Evolutionary conservation across 2,113 vertebrate species (phyloP), one percentile per base, ranked within the genome.

Genomic region (Phodopus roborovskii): DNA sequence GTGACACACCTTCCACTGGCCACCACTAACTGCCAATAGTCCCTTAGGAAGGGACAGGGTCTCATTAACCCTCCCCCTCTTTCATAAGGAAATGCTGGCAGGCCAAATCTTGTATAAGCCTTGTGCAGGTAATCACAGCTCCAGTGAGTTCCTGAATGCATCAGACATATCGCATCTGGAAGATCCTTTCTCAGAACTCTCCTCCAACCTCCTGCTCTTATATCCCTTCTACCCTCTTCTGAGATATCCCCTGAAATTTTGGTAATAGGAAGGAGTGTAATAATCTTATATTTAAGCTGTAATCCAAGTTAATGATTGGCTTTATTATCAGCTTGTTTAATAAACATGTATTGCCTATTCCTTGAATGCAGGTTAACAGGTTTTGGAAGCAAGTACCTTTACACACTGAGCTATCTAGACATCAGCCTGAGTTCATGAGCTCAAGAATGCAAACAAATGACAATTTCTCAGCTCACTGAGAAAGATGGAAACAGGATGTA

Each of bases 261-360:
- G 62, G 42, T 20, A 66, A 48, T 20, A 68, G 28, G 24, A 83
- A 8, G 3, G 56, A n/a, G 88, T 48, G 15, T 88, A 53, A 62
- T 1, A 74, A 53, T 91, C 50, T 81, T 90, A 22, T 91, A 48
- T 39, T 83, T 88, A 79, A 71, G 1, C 48, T 75, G 33, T 87
- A 64, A 81, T 9, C 73, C 77, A 91, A 60, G 4, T 81, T 77
- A 86, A 84, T 88, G 22, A 82, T 33, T 85, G 39, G 16, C 8
- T 19, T 92, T 81, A 13, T 73, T 73, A 45, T 71, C 22, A 66
- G 9, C 83, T 84, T 88, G 50, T 74, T 92, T 42, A 45, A 74
- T 60, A 90, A 66, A 56, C 9, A 62, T 88, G 30, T 94, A 50
- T 85, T 92, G 53, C n/a, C 30, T 92, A 42, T 64, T 58, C 92